Evolutionary conservation across 2,113 vertebrate species (phyloP).

Genomic region (Lagopus leucura): DNA sequence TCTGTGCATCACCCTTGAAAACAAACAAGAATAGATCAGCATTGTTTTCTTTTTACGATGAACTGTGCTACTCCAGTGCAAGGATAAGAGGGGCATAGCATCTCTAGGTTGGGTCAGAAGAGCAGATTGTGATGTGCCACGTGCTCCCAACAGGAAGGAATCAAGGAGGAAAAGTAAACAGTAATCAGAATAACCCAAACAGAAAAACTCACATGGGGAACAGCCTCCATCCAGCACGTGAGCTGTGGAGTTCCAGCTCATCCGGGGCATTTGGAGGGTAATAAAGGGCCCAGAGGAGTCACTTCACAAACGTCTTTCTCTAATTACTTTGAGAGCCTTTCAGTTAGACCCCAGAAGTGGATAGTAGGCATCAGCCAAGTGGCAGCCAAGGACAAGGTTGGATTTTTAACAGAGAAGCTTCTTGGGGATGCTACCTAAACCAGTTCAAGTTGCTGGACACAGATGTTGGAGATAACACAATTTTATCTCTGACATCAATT

Average conservation of each 20-base stretch:
- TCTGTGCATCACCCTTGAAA: not conserved
- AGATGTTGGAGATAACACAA: not conserved
- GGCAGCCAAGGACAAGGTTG: not conserved
- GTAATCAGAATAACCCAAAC: constrained; percentile 3
- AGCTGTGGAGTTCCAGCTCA: not conserved
- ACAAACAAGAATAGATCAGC: not conserved
- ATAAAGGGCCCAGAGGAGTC: not conserved
- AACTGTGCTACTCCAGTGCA: not conserved
- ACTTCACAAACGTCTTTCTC: not conserved
- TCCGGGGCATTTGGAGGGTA: not conserved
- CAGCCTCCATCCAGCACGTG: not conserved
- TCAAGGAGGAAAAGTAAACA: not conserved
- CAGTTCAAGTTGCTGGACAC: not conserved
- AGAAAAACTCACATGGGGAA: not conserved
- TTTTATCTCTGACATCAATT: not conserved
- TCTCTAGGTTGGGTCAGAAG: not conserved
- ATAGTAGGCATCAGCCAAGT: not conserved
- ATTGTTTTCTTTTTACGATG: not conserved
- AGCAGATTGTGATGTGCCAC: not conserved
- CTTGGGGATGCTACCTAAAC: not conserved
- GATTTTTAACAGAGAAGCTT: not conserved
- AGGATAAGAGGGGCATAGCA: not conserved
- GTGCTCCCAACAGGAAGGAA: not conserved
- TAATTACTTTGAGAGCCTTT: not conserved
- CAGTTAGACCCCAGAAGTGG: not conserved